Conservation (phyloP, 2,113 vertebrate genomes). For the Pipa parva region DNA sequence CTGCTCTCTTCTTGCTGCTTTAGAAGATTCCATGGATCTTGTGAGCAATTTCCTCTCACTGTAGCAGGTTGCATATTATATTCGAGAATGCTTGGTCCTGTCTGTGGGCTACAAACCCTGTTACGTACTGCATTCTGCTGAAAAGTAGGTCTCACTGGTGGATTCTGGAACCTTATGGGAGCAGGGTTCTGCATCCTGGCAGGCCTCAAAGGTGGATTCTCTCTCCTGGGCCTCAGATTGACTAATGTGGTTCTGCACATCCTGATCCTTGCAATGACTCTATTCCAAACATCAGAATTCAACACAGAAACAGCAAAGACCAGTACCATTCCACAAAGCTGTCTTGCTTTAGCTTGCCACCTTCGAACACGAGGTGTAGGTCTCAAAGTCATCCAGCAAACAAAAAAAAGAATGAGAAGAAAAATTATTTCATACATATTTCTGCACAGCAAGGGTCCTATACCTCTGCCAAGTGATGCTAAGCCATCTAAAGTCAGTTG, state of each 20-base stretch:
- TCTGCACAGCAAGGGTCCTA: constrained; percentile 73
- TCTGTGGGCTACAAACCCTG: neutral
- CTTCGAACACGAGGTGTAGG: constrained; percentile 56
- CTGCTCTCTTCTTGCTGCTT: constrained; percentile 95
- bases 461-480: constrained; percentile 61
- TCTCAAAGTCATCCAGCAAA: neutral
- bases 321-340: constrained; percentile 55
- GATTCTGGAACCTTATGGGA: constrained; percentile 38
- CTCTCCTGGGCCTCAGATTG: constrained; percentile 39
- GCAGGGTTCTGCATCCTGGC: constrained; percentile 33
- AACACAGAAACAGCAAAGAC: constrained; percentile 48
- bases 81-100: neutral
- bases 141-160: neutral
- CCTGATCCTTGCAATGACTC: constrained; percentile 54
- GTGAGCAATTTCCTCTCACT: constrained; percentile 16
- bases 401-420: constrained; percentile 60
- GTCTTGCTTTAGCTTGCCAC: constrained; percentile 48
- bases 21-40: constrained; percentile 77
- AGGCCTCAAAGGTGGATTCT: neutral
- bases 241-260: constrained; percentile 30
- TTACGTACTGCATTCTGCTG: constrained; percentile 40
- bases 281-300: constrained; percentile 71
- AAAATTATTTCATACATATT: constrained; percentile 77
- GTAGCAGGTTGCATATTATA: constrained; percentile 11
- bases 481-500: constrained; percentile 74